A percentile compares a stretch with the other conserved stretches of the same genome.
phyloP scores from a whole-genome alignment of 1,140 invertebrate genomes.

The Atta colombica region DNA sequence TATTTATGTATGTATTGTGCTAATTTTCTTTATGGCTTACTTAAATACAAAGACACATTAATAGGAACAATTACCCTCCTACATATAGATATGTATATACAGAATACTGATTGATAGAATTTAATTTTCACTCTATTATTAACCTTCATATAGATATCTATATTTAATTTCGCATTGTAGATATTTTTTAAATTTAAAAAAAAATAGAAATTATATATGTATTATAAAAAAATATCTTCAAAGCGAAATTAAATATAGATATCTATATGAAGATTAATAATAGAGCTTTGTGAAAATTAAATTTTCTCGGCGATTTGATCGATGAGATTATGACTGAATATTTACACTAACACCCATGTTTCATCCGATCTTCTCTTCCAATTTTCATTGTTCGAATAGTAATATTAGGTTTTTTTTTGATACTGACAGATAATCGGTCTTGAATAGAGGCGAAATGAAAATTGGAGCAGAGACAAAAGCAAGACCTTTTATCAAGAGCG shows the following conservation, averaged over 20 bases:
- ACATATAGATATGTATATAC: too few relatives aligned
- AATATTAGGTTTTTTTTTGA: conserved; percentile 39
- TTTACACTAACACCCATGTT: conserved; percentile 4
- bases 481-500: conserved; percentile 26
- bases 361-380: conserved; percentile 4
- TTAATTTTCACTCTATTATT: conserved; percentile 8
- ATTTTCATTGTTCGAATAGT: conserved; percentile 13
- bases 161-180: neutral
- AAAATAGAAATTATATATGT: too few relatives aligned
- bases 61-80: too few relatives aligned
- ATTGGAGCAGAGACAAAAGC: conserved; percentile 31
- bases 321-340: neutral
- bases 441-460: conserved; percentile 29
- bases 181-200: too few relatives aligned
- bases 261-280: conserved; percentile 16
- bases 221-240: too few relatives aligned
- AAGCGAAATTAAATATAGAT: neutral
- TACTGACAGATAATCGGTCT: conserved; percentile 29
- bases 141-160: neutral
- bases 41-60: too few relatives aligned
- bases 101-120: too few relatives aligned
- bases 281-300: conserved; percentile 9
- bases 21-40: too few relatives aligned
- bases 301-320: conserved; percentile 10
- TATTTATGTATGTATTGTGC: too few relatives aligned